Evolutionary conservation across 2,888 invertebrate species (phyloP).

Genomic region (Cosmorhoe ocellata): DNA sequence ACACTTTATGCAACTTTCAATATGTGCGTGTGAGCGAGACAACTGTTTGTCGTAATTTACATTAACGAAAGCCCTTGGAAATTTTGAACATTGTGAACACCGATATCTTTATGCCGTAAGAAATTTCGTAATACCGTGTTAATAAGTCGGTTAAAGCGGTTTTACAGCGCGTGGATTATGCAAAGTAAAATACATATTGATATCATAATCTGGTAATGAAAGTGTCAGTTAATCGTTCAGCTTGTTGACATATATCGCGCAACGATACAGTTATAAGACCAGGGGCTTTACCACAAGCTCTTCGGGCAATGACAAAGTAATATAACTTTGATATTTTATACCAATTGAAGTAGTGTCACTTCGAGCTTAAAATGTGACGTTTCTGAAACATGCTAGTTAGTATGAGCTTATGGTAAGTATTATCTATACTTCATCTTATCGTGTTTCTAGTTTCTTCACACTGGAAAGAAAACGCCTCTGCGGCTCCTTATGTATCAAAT

Average conservation of each 20-base stretch:
- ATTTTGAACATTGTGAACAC: constrained; percentile 26
- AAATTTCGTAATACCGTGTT: constrained; percentile 18
- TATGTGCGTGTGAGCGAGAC: constrained; percentile 38
- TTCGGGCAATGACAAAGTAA: too few relatives aligned
- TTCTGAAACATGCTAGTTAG: too few relatives aligned
- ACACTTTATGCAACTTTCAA: constrained; percentile 35
- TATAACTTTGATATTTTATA: too few relatives aligned
- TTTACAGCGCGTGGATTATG: constrained; percentile 23
- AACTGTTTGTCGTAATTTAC: constrained; percentile 47
- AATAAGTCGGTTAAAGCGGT: constrained; percentile 19
- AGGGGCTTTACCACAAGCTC: too few relatives aligned
- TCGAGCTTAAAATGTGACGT: too few relatives aligned
- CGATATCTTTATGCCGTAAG: constrained; percentile 14
- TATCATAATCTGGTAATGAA: constrained; percentile 36
- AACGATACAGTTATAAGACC: too few relatives aligned
- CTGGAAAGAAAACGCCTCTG: too few relatives aligned
- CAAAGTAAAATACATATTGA: constrained; percentile 24
- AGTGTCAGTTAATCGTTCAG: constrained; percentile 30
- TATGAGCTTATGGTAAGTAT: too few relatives aligned
- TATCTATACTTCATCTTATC: too few relatives aligned
- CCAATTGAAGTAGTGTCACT: too few relatives aligned
- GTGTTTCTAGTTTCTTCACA: too few relatives aligned
- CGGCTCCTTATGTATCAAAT: too few relatives aligned
- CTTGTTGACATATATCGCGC: constrained; percentile 8
- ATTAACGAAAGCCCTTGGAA: constrained; percentile 48